Base-by-base conservation (phyloP, 2,888 invertebrate genomes). In the Tetragonula carbonaria region DNA sequence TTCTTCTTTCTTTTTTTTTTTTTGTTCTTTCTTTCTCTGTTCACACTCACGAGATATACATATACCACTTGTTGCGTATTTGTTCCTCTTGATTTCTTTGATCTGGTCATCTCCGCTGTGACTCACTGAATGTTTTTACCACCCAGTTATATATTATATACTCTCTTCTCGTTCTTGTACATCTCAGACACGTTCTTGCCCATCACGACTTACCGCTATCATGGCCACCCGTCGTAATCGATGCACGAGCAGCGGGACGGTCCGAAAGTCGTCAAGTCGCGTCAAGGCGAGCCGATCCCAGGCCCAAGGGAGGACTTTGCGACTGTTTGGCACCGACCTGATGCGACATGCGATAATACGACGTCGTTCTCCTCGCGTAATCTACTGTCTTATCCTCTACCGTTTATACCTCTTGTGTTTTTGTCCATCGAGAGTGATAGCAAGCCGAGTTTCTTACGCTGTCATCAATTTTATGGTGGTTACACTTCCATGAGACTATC, bases 241-340 rank as follows among this genome's bases (percentile, higher is more conserved):
- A 89, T 89, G 88, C 90, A 86, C 90, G 86, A 90, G 90, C 90
- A 90, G 86, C 89, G 90, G 90, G 90, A 86, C 90, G 90, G 90
- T 90, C 86, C 90, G 90, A 90, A 90, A 90, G 90, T 90, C 90
- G 90, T 90, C 90, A 90, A 90, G 90, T 90, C 90, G 90, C 84
- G 85, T 88, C 86, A 90, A 88, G 90, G 53, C 87, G 59, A 81
- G 82, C 86, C 90, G 90, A 85, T 86, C 78, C 86, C 89, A 89
- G 88, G 88, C 89, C 86, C 90, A 90, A 89, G 90, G 90, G 86
- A 90, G 90, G 90, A 90, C 90, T 89, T 90, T 90, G 90, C 90
- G 90, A 90, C 90, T 90, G 90, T 90, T 90, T 90, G 90, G 90
- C 87, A 88, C 90, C 90, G 90, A 88, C 90, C 90, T 90, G 89